Base-by-base conservation (phyloP, 2,113 vertebrate species). In the Mustelus asterias region DNA sequence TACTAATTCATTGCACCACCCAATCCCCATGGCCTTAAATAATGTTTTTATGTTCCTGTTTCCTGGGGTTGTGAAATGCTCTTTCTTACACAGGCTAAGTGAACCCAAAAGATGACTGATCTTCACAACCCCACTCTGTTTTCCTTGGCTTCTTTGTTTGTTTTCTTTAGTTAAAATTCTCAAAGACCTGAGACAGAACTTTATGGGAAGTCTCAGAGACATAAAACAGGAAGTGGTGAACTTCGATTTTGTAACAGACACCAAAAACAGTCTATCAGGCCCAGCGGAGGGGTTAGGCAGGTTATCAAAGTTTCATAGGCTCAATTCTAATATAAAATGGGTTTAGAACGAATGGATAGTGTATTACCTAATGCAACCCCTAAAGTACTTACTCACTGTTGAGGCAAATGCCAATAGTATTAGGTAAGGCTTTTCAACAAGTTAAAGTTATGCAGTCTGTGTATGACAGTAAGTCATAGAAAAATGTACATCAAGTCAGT, bases 121-220 rank as follows among this genome's bases (percentile, higher is more conserved):
- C 94, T 72, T 95, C 94, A 48, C 94, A 95, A 95, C 41, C 93
- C 93, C 24, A 44, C 67, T 29, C 69, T 95, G 94, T 95, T 95
- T 95, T 76, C 41, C 69, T 95, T 95, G 94, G 94, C 69, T 95
- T 48, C 94, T 54, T 93, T 93, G 89, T 93, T 93, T 93, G 89
- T 93, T 93, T 93, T 93, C 60, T 72, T 72, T 41, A 41, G 60
- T 58, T 69, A 94, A 65, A 44, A 72, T 44, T 72, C 69, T 54
- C 94, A 70, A 95, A 72, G 44, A 44, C 69, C 44, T 95, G 44
- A 95, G 94, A 76, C 94, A 70, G 94, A 72, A 95, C 94, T 48
- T 72, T 95, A 72, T 95, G 94, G 94, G 94, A 95, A 95, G 94
- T 95, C 67, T 29, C 41, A 54, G 94, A 95, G 94, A 95, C 94